Evolutionary conservation across 2,797 vertebrate genomes (phyloP).

Genomic region (Molossus alvarezi): DNA sequence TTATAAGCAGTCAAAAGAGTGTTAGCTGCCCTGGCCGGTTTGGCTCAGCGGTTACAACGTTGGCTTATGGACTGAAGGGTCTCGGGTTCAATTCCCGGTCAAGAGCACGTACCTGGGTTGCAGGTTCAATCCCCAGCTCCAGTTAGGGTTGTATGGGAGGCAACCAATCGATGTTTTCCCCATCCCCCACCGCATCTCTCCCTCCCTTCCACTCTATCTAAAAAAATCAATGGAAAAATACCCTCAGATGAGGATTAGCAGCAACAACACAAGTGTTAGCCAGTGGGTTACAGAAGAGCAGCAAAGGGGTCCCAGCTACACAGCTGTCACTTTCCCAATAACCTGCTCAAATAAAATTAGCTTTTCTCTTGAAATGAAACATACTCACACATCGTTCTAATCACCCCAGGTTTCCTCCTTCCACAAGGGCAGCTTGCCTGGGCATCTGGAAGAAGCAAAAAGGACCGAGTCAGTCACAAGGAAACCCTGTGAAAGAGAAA

Average conservation of each 20-base stretch:
- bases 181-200: too few species aligned
- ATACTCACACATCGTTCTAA: not conserved
- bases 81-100: too few species aligned
- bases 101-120: too few species aligned
- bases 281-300: constrained; percentile 16
- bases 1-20: constrained; percentile 40
- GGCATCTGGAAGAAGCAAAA: not conserved
- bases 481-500: not conserved
- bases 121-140: too few species aligned
- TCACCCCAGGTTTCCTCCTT: not conserved
- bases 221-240: too few species aligned
- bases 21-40: not conserved
- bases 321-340: constrained; percentile 67
- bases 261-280: not conserved
- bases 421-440: not conserved
- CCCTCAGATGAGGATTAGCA: too few species aligned
- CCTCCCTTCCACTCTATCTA: too few species aligned
- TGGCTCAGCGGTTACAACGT: too few species aligned
- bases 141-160: too few species aligned
- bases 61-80: too few species aligned
- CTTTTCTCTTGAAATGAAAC: constrained; percentile 70
- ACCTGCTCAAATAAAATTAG: constrained; percentile 60
- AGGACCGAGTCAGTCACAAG: too few species aligned
- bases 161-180: too few species aligned
- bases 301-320: constrained; percentile 32